Evolutionary conservation across 1,140 invertebrate species (phyloP).

Genomic region (Nautilus pompilius): DNA sequence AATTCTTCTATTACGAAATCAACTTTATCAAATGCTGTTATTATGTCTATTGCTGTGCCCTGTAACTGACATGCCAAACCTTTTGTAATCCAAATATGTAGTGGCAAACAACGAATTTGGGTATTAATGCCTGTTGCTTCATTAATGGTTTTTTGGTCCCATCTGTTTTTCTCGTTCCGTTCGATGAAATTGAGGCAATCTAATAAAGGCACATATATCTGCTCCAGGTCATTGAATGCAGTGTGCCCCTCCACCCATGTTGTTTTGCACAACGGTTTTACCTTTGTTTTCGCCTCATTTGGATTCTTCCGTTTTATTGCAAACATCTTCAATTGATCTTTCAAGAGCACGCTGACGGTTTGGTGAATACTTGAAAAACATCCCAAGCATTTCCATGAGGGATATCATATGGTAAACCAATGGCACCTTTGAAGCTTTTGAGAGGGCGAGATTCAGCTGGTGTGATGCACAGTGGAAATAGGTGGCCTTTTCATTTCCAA

Average conservation of each 20-base stretch:
- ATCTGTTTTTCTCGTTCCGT: no score
- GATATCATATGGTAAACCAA: conserved; percentile 20
- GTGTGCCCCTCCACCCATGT: conserved; percentile 17
- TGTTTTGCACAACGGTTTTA: conserved; percentile 13
- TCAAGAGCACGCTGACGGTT: conserved; percentile 18
- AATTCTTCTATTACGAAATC: no score
- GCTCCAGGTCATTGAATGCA: conserved; percentile 14
- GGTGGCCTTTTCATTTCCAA: conserved; percentile 12
- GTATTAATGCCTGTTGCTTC: no score
- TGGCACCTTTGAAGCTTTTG: conserved; percentile 18
- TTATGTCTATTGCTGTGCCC: no score
- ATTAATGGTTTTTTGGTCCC: no score
- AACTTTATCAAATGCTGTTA: no score
- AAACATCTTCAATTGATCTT: conserved; percentile 13
- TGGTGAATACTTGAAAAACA: conserved; percentile 24
- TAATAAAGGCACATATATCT: conserved; percentile 13
- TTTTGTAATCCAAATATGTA: no score
- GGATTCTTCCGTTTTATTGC: neutral
- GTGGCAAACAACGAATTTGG: no score
- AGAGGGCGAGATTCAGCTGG: conserved; percentile 20
- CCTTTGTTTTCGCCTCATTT: conserved; percentile 7
- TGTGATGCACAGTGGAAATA: conserved; percentile 19
- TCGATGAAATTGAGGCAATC: no score
- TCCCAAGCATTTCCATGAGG: conserved; percentile 13
- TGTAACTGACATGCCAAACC: no score